Base-by-base conservation (phyloP, 2,113 vertebrate species). In the Nyctereutes procyonoides region DNA sequence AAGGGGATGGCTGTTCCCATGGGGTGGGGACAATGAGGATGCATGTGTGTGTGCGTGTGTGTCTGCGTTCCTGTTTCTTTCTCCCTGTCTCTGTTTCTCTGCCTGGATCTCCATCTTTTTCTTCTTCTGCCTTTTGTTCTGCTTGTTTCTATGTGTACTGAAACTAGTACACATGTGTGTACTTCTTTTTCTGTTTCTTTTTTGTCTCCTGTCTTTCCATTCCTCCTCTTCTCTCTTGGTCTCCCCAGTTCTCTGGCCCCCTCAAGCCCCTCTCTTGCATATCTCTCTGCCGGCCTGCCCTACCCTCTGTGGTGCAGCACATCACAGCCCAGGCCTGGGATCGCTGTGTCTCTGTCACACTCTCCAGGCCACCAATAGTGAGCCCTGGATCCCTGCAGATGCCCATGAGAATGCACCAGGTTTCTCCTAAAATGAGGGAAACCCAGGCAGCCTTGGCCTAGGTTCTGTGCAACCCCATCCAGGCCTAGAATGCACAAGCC, bases 371-470 rank as follows among this genome's bases (percentile, higher is more conserved):
- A 86, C 93, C 95, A 84, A 62, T 60, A 6, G 67, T 67, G 81
- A 97, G 97, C 98, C 98, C 96, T 0, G 0, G 97, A 91, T 98
- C 48, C 77, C 63, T n/a, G 0, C 94, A 91, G 95, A 97, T 97
- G 96, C 84, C 94, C n/a, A 69, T 51, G 11, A 96, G 97, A 98
- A 98, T 88, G 94, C 98, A 97, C 98, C 98, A 98, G 95, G 90
- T 97, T 97, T 98, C 98, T 19, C 98, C 97, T 98, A 98, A 98
- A 97, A 98, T 56, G 74, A 95, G 97, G 74, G 98, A 98, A 96
- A 93, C 95, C 95, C 98, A 98, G 98, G 98, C 85, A 65, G 93
- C 96, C 63, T 92, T 98, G 4, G 77, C 95, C 96, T 98, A 94
- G 98, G 97, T 98, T 95, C 96, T 30, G 97, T 94, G 89, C 85